Conservation (phyloP, 1,140 invertebrate genomes). For the Aplysia californica region DNA sequence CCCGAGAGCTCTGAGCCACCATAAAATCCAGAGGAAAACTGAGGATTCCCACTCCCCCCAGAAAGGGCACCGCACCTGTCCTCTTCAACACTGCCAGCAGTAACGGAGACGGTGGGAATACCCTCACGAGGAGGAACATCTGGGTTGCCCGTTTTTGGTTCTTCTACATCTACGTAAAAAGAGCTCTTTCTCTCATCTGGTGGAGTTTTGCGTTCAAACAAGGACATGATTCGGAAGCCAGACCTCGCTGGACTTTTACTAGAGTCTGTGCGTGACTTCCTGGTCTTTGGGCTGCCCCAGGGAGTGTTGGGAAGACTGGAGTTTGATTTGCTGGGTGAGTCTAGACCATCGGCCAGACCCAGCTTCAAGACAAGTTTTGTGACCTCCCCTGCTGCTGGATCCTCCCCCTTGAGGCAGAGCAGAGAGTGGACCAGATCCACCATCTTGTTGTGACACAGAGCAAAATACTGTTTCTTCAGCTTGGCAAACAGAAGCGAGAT, state of each 20-base stretch:
- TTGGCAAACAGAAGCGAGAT: slow-evolving; percentile 52
- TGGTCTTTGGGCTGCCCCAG: slow-evolving; percentile 41
- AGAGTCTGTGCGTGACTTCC: slow-evolving; percentile 28
- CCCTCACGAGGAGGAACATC: neutral
- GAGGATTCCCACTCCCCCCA: neutral
- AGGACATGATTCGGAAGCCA: slow-evolving; percentile 48
- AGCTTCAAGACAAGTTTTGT: slow-evolving; percentile 32
- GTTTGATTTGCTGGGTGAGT: slow-evolving; percentile 26
- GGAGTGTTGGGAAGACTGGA: slow-evolving; percentile 38
- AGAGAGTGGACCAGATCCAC: slow-evolving; percentile 46
- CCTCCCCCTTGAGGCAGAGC: slow-evolving; percentile 35
- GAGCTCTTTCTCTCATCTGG: slow-evolving; percentile 49
- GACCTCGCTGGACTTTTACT: slow-evolving; percentile 25
- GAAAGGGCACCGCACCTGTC: neutral
- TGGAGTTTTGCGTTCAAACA: slow-evolving; percentile 55
- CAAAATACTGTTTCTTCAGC: slow-evolving; percentile 55
- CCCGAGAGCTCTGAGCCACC: neutral
- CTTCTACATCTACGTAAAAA: slow-evolving; percentile 53
- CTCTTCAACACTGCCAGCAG: slow-evolving; percentile 10
- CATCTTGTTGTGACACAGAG: slow-evolving; percentile 50
- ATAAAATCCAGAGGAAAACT: neutral
- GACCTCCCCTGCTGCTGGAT: slow-evolving; percentile 36
- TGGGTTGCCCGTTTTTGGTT: neutral
- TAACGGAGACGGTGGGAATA: neutral
- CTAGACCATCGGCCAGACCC: slow-evolving; percentile 23